These are phyloP conservation scores for Polyommatus iphigenia DNA, from an alignment of 2,888 invertebrate species.

Conservation along the genomic window DNA sequence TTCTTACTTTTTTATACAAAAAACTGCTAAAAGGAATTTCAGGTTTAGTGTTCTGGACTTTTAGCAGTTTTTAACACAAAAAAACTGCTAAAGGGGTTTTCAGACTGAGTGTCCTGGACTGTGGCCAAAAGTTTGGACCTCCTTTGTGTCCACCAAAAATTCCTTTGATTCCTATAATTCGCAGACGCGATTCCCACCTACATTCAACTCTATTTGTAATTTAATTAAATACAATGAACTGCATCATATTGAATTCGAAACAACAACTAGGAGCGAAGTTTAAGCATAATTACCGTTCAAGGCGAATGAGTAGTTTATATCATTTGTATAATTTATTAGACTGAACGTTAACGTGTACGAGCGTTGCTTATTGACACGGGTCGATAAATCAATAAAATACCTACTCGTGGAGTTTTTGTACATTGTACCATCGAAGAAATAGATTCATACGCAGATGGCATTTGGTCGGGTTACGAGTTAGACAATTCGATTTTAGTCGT, in stretches of 20 bases:
- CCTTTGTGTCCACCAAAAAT: not conserved
- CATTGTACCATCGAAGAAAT: not conserved
- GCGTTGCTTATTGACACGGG: not conserved
- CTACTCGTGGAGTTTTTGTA: not conserved
- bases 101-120: no score
- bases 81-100: no score
- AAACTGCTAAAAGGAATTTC: no score
- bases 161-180: no score
- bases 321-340: constrained; percentile 14
- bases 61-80: no score
- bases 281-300: constrained; percentile 14
- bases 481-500: no score
- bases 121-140: not conserved
- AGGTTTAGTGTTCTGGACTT: no score
- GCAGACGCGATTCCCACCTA: not conserved
- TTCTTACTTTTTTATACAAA: no score
- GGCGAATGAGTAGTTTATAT: not conserved
- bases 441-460: not conserved
- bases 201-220: not conserved
- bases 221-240: constrained; percentile 14
- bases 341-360: not conserved
- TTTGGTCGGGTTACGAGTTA: no score
- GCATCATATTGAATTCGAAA: constrained; percentile 6
- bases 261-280: not conserved
- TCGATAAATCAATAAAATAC: constrained; percentile 8